These are phyloP conservation scores for Drosophila burlai DNA, from an alignment of 1,140 invertebrate genomes.

Conservation along the genomic window DNA sequence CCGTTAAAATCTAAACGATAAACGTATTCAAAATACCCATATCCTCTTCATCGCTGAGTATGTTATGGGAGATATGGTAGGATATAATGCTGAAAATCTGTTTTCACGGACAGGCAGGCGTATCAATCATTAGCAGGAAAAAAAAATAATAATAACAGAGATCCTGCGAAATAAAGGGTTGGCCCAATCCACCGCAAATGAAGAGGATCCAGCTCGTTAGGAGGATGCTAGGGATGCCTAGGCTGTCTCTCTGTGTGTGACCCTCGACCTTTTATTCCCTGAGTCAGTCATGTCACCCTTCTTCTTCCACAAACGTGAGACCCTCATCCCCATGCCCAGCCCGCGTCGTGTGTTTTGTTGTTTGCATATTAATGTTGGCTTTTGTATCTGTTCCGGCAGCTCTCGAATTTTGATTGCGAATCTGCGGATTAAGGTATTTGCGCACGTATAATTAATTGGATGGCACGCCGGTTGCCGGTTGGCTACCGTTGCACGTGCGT, in stretches of 20 bases:
- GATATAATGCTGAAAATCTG: conserved; percentile 34
- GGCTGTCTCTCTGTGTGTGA: conserved; percentile 33
- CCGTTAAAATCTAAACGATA: background rate
- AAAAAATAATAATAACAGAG: background rate
- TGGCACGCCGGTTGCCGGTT: conserved; percentile 33
- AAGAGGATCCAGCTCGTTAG: conserved; percentile 51
- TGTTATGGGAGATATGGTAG: background rate
- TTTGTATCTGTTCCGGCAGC: conserved; percentile 70
- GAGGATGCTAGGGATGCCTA: conserved; percentile 31
- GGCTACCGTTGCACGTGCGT: conserved; percentile 57
- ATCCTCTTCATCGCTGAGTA: conserved; percentile 4
- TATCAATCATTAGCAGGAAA: conserved; percentile 51
- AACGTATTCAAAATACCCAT: conserved; percentile 3
- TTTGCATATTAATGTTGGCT: conserved; percentile 74
- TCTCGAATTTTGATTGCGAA: conserved; percentile 83
- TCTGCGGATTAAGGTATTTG: conserved; percentile 82
- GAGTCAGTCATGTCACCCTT: conserved; percentile 9
- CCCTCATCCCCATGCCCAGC: background rate
- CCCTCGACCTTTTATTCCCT: conserved; percentile 39
- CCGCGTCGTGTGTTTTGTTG: conserved; percentile 46
- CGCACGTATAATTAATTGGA: conserved; percentile 84
- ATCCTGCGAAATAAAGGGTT: conserved; percentile 22
- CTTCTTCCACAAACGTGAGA: conserved; percentile 37
- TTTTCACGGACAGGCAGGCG: conserved; percentile 35
- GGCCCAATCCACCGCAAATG: conserved; percentile 55